These are phyloP conservation scores for Jordanella pulchra DNA, from an alignment of 2,797 vertebrate species.

Conservation along the genomic window DNA sequence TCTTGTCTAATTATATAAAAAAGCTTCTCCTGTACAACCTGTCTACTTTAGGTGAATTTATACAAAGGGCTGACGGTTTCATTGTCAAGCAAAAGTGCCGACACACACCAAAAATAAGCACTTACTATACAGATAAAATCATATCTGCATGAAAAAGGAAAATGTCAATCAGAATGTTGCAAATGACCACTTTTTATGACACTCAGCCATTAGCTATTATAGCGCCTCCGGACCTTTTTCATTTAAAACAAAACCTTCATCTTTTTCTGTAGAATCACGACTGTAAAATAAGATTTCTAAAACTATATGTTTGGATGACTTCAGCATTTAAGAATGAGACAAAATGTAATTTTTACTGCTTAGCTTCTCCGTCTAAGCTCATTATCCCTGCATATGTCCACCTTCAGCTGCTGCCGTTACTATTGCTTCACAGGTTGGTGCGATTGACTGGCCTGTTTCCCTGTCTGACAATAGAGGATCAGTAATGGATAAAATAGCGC, in stretches of 20 bases:
- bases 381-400: conserved; percentile 21
- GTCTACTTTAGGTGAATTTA: conserved; percentile 2
- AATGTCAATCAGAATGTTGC: neutral
- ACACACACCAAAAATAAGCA: conserved; percentile 4
- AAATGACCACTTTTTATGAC: conserved; percentile 7
- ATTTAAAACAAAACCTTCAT: neutral
- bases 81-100: neutral
- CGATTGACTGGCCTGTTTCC: conserved; percentile 37
- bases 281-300: neutral
- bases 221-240: neutral
- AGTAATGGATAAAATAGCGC: conserved; percentile 48
- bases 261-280: neutral
- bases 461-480: conserved; percentile 44
- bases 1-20: too few relatives aligned
- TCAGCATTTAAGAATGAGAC: neutral
- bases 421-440: conserved; percentile 25
- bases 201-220: conserved; percentile 13
- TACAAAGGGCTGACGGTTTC: neutral
- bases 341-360: conserved; percentile 10
- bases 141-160: conserved; percentile 6
- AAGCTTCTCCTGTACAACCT: too few relatives aligned
- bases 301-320: conserved; percentile 16
- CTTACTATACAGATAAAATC: conserved; percentile 10
- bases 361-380: conserved; percentile 10
- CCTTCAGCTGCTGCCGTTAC: conserved; percentile 24